Conservation (phyloP, 92 coral and sea anemone species). For the Bergia puertoricense region DNA sequence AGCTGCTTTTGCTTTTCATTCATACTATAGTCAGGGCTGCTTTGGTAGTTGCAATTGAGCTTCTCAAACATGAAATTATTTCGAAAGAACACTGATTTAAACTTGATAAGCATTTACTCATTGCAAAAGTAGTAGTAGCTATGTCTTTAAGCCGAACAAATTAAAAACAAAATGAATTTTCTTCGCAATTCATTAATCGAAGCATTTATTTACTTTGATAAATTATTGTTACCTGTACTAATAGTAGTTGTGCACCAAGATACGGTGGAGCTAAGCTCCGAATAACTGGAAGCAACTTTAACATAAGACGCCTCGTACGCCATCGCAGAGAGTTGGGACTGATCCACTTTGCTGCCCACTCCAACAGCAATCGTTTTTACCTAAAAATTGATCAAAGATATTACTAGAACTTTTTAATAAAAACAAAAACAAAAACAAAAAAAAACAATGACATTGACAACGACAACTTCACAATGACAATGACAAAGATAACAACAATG, state of each 20-base stretch:
- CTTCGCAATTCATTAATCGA: neutral
- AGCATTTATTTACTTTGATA: neutral
- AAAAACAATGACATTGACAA: neutral
- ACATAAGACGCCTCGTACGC: conserved; percentile 36
- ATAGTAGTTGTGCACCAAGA: conserved; percentile 35
- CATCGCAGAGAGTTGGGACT: conserved; percentile 31
- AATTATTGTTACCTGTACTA: conserved; percentile 21
- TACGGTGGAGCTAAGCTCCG: conserved; percentile 23
- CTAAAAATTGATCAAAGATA: neutral
- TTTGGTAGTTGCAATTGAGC: neutral
- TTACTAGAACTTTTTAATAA: no score
- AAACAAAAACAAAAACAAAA: no score
- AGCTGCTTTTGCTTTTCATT: no score
- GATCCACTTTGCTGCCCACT: conserved; percentile 57
- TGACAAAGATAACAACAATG: no score
- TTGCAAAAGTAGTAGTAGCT: no score
- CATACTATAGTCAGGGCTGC: neutral
- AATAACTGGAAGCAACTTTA: conserved; percentile 29
- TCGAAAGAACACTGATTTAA: no score
- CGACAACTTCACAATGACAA: neutral
- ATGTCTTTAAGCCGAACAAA: neutral
- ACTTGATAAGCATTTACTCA: neutral
- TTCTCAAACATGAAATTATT: no score
- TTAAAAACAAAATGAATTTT: neutral
- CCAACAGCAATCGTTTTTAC: conserved; percentile 79